Evolutionary conservation across 2,113 vertebrate species (phyloP).

Genomic region (Zeus faber): DNA sequence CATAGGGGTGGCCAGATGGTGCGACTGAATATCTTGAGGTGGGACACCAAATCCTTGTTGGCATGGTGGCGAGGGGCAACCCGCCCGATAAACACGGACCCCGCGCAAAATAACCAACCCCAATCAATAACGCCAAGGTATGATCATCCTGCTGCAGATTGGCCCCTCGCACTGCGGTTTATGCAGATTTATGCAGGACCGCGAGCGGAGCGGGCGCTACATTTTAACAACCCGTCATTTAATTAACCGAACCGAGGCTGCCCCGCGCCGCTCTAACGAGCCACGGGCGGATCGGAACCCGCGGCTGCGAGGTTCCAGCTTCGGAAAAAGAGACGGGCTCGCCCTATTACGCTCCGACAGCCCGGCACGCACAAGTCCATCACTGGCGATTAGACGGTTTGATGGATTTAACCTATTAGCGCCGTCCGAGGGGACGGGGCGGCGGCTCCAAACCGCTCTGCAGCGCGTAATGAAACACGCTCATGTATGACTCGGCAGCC

Average conservation of each 20-base stretch:
- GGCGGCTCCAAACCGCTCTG: no score
- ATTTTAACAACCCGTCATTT: constrained; percentile 28
- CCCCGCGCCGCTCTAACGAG: constrained; percentile 18
- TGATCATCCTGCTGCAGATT: no score
- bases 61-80: no score
- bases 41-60: no score
- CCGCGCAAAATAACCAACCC: no score
- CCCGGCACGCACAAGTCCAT: no score
- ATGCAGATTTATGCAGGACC: constrained; percentile 27
- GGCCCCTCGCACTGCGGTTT: no score
- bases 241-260: constrained; percentile 34
- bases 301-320: not conserved
- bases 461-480: constrained; percentile 9
- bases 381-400: constrained; percentile 8
- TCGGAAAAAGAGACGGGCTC: not conserved
- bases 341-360: not conserved
- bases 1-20: no score
- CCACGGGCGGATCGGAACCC: not conserved
- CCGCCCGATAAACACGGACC: no score
- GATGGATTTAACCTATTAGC: constrained; percentile 20
- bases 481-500: not conserved
- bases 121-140: no score
- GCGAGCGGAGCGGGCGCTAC: not conserved
- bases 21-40: no score
- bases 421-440: not conserved